Conservation (phyloP, 2,888 invertebrate species). For the Tupiocoris notatus region DNA sequence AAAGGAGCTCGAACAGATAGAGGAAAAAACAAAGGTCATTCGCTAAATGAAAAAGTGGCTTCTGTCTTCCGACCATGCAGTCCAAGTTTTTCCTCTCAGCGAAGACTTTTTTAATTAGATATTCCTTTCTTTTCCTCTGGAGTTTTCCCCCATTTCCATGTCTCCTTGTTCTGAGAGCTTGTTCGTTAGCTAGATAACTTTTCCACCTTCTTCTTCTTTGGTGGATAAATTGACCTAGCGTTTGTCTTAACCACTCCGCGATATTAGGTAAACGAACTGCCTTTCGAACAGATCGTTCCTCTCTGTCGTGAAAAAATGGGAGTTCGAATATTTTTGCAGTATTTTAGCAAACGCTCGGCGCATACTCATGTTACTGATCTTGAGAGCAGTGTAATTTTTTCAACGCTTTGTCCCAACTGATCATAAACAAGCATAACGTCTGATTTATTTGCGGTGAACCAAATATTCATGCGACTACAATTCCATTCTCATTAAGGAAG, state of each 20-base stretch:
- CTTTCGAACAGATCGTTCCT: too few relatives aligned
- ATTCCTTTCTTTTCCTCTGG: background rate
- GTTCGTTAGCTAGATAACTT: conserved; percentile 23
- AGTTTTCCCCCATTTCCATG: background rate
- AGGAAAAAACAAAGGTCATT: conserved; percentile 2
- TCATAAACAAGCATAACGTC: too few relatives aligned
- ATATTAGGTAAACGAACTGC: too few relatives aligned
- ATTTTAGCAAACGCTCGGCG: too few relatives aligned
- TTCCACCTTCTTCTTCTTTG: background rate
- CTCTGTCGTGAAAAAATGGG: too few relatives aligned
- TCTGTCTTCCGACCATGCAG: background rate
- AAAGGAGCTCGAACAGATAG: background rate
- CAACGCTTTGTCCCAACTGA: too few relatives aligned
- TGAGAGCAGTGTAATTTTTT: too few relatives aligned
- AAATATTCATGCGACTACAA: too few relatives aligned
- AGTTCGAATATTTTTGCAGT: too few relatives aligned
- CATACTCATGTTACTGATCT: too few relatives aligned
- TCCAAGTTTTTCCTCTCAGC: conserved; percentile 16
- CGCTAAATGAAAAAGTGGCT: conserved; percentile 22
- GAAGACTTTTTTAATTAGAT: conserved; percentile 26
- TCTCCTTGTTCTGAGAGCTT: conserved; percentile 23
- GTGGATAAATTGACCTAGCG: background rate
- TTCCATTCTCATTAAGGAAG: too few relatives aligned
- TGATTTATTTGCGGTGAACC: too few relatives aligned
- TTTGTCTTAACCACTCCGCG: background rate